A percentile compares a stretch with the other conserved stretches of the same genome.
Conservation (phyloP, 1,140 invertebrate species). For the Euwallacea similis region DNA sequence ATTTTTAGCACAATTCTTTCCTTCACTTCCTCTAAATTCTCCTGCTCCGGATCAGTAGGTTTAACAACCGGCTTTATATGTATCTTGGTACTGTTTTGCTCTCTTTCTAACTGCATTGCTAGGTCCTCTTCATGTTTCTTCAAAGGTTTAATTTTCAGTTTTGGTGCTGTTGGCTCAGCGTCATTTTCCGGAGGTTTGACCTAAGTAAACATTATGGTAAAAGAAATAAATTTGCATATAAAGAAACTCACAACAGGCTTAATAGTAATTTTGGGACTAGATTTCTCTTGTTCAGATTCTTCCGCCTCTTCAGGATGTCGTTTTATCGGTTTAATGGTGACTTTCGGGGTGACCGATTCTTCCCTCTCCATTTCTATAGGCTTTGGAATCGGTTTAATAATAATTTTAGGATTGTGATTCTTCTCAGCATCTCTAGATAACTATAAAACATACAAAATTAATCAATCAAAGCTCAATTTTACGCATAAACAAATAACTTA, state of each 20-base stretch:
- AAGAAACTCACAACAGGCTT: conserved; percentile 45
- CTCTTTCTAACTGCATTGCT: conserved; percentile 26
- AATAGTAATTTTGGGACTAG: conserved; percentile 52
- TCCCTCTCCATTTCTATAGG: conserved; percentile 29
- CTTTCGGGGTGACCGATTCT: conserved; percentile 45
- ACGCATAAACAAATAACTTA: conserved; percentile 27
- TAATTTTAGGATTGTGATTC: conserved; percentile 47
- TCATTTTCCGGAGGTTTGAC: conserved; percentile 26
- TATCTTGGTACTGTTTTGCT: conserved; percentile 48
- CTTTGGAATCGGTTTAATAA: conserved; percentile 48
- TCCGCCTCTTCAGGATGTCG: conserved; percentile 37
- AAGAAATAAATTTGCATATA: neutral
- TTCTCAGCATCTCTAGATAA: conserved; percentile 39
- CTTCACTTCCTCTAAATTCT: conserved; percentile 47
- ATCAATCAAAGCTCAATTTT: conserved; percentile 30
- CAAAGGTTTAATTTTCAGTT: conserved; percentile 30
- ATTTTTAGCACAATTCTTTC: conserved; percentile 53
- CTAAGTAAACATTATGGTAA: conserved; percentile 9
- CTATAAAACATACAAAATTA: conserved; percentile 45
- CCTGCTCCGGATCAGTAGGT: conserved; percentile 37
- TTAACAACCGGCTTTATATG: conserved; percentile 52
- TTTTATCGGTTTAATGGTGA: conserved; percentile 50
- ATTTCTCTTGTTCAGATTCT: conserved; percentile 26
- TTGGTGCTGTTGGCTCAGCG: conserved; percentile 10
- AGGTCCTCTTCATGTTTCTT: conserved; percentile 36